Evolutionary conservation across 2,797 vertebrate species (phyloP).

Genomic region (Natrix natrix): DNA sequence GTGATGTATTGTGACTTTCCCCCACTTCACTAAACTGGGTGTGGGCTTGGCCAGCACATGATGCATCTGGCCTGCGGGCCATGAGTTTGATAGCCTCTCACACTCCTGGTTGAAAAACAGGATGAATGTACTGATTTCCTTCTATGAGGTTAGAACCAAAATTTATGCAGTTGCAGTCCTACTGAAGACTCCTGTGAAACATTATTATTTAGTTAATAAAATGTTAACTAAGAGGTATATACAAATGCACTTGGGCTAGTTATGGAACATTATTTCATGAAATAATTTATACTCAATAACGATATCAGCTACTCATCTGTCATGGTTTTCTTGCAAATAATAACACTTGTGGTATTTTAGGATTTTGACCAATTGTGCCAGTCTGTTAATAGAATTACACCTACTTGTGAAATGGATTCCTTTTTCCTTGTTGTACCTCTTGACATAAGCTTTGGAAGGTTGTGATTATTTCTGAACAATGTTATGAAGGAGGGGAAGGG

Average conservation of each 20-base stretch:
- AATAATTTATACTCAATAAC: not conserved
- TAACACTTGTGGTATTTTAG: not conserved
- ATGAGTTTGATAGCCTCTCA: too few species aligned
- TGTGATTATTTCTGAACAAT: not conserved
- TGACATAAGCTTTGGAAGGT: not conserved
- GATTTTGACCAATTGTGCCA: not conserved
- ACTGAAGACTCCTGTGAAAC: not conserved
- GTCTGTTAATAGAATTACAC: not conserved
- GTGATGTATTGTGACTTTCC: too few species aligned
- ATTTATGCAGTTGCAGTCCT: not conserved
- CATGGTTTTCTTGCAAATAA: not conserved
- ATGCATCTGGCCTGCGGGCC: rapidly evolving
- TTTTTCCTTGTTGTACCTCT: not conserved
- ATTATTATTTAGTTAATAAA: not conserved
- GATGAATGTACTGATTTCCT: not conserved
- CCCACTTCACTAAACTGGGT: too few species aligned
- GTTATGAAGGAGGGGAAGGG: not conserved
- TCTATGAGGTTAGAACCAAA: not conserved
- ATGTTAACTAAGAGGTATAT: not conserved
- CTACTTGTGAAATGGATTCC: not conserved
- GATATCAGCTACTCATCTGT: not conserved
- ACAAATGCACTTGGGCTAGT: not conserved
- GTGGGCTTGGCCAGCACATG: too few species aligned
- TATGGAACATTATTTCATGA: not conserved
- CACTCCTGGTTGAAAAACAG: not conserved